A percentile compares a stretch with the other conserved stretches of the same genome.
Evolutionary conservation across 2,888 invertebrate species (phyloP).

Genomic region (Leptinotarsa tumamoca): DNA sequence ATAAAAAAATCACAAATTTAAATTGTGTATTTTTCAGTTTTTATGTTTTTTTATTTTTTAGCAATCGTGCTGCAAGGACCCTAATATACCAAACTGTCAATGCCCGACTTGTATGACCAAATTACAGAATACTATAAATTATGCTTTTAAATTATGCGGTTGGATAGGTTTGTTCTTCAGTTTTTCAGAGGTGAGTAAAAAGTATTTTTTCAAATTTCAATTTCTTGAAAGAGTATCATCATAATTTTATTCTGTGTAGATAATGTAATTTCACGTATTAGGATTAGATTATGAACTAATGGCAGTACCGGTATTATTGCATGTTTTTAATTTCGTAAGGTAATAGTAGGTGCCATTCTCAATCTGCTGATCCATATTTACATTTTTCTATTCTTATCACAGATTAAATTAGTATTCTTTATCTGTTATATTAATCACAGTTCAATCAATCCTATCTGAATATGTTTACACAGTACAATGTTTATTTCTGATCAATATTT

Average conservation of each 20-base stretch:
- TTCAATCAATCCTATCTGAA: too few relatives aligned
- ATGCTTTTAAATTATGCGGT: conserved; percentile 90
- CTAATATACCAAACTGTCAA: conserved; percentile 66
- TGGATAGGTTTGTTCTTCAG: conserved; percentile 96
- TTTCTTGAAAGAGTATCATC: background rate
- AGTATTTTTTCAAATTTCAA: background rate
- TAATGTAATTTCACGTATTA: too few relatives aligned
- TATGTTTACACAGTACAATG: too few relatives aligned
- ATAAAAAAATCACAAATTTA: background rate
- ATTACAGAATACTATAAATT: conserved; percentile 82
- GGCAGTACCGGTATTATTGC: too few relatives aligned
- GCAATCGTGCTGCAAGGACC: conserved; percentile 24
- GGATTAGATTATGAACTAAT: too few relatives aligned
- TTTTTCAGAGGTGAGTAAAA: conserved; percentile 89
- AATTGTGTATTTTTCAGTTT: background rate
- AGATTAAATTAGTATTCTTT: background rate
- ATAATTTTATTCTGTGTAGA: too few relatives aligned
- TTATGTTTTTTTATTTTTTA: conserved; percentile 15
- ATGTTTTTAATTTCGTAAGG: too few relatives aligned
- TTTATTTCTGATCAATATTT: too few relatives aligned
- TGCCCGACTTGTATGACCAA: conserved; percentile 82
- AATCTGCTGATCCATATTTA: too few relatives aligned
- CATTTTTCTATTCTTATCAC: background rate
- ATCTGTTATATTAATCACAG: too few relatives aligned
- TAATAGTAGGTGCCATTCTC: too few relatives aligned